phyloP scores from a whole-genome alignment of 1,140 invertebrate genomes.

The Drosophila ananassae region DNA sequence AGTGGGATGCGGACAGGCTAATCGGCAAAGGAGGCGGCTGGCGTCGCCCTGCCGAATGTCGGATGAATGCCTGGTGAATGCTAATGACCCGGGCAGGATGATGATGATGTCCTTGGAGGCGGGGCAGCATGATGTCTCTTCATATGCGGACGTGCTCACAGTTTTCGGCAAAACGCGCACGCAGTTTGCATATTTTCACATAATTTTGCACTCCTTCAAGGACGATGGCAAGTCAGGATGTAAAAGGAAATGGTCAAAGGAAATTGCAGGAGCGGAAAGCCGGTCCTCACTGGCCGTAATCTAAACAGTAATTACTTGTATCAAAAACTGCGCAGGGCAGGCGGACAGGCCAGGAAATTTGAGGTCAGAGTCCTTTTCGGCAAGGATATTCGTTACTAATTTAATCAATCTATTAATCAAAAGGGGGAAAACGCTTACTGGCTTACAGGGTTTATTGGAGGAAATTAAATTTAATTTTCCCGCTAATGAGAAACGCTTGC shows the following conservation, averaged over 20 bases:
- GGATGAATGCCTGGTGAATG: constrained; percentile 40
- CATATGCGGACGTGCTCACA: constrained; percentile 44
- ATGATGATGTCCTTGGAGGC: constrained; percentile 4
- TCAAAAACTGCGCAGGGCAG: neutral
- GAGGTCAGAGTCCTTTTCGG: constrained; percentile 14
- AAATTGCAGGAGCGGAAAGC: constrained; percentile 40
- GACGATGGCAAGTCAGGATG: constrained; percentile 3
- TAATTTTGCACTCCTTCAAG: constrained; percentile 46
- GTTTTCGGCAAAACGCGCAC: constrained; percentile 49
- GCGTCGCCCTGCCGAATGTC: neutral
- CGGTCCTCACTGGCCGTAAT: constrained; percentile 5
- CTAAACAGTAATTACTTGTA: constrained; percentile 60
- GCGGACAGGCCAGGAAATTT: constrained; percentile 8
- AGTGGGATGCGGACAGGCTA: constrained; percentile 6
- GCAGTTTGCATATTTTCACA: constrained; percentile 76
- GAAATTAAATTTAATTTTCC: constrained; percentile 52
- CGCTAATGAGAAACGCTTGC: constrained; percentile 38
- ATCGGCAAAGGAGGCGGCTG: constrained; percentile 12
- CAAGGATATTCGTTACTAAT: constrained; percentile 45
- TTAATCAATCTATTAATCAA: constrained; percentile 71
- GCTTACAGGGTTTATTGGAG: constrained; percentile 31
- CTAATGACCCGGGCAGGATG: constrained; percentile 42
- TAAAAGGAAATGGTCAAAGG: neutral
- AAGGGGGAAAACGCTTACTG: neutral
- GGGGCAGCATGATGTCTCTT: neutral